Base-by-base conservation (phyloP, 64 coral and sea anemone genomes). In the Actinia tenebrosa region DNA sequence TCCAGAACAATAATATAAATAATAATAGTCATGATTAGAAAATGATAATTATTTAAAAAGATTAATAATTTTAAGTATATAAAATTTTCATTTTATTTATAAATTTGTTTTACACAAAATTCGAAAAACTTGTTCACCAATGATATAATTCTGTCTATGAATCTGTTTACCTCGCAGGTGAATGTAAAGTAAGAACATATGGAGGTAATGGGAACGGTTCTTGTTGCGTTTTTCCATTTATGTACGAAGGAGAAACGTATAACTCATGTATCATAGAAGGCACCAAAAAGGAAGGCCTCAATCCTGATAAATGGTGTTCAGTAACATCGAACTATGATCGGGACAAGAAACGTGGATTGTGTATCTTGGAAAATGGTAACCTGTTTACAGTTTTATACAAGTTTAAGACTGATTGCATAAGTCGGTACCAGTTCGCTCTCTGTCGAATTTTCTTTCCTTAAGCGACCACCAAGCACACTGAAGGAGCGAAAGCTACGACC, bases 161-260 rank as follows among this genome's bases (percentile, higher is more conserved):
- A 37, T 37, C 30, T 69, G 44, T 44, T 44, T 18, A 17, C 5
- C 42, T 44, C 16, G 44, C 61, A 96, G 94, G 91, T 55, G 85
- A 86, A 1, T 96, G 94, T 77, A 53, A 46, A 2, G 91, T 96
- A 23, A 91, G 94, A 26, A 93, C 94, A 3, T 96, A 93, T 56
- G 94, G 94, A 8, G 94, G 94, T 9, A 96, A 96, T 84, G 94
- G 94, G 6, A 85, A 62, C 20, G 94, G 94, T 16, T 79, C 71
- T 1, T 96, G 94, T 44, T 96, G 94, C 61, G 89, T 92, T 10
- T 96, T 96, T 69, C 94, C 94, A 15, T 96, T 96, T 80, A 90
- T 44, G 8, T 90, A 96, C 88, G 90, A 93, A 84, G 94, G 94
- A 23, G 83, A 86, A 37, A 56, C 54, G 15, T 86, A 93, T 52